A percentile compares a stretch with the other conserved stretches of the same genome.
Evolutionary conservation across 2,888 invertebrate species (phyloP).

Genomic region (Scaptomyza parva): DNA sequence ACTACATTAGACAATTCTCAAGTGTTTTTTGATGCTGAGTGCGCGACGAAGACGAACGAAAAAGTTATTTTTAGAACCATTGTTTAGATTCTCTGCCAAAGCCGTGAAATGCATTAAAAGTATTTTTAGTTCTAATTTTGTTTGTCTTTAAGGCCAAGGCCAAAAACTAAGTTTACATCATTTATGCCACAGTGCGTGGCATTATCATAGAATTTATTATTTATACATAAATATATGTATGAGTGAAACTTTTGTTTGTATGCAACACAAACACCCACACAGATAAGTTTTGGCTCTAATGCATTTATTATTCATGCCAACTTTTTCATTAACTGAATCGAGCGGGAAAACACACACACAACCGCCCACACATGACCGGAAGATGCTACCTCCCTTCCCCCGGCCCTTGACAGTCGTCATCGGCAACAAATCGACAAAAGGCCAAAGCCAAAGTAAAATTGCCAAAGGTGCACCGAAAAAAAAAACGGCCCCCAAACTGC

Average conservation of each 20-base stretch:
- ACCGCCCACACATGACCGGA: constrained; percentile 58
- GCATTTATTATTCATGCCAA: constrained; percentile 80
- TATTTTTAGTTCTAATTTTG: constrained; percentile 5
- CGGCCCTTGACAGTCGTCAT: constrained; percentile 64
- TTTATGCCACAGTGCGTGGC: constrained; percentile 21
- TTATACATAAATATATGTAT: constrained; percentile 41
- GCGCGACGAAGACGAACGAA: background rate
- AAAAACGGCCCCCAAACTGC: background rate
- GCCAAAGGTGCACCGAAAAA: constrained; percentile 35
- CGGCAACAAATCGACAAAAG: constrained; percentile 58
- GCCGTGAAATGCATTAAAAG: constrained; percentile 27
- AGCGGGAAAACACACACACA: constrained; percentile 10
- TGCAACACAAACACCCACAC: background rate
- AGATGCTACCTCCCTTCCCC: constrained; percentile 30
- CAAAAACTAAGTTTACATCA: constrained; percentile 1
- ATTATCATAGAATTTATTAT: constrained; percentile 50
- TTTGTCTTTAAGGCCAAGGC: constrained; percentile 55
- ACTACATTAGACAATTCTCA: constrained; percentile 43
- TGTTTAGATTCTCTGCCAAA: constrained; percentile 51
- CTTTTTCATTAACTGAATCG: constrained; percentile 74
- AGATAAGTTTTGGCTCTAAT: constrained; percentile 62
- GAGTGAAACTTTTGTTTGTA: constrained; percentile 53
- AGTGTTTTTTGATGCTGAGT: constrained; percentile 31
- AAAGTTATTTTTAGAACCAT: constrained; percentile 52
- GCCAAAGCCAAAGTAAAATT: constrained; percentile 49